phyloP scores from a whole-genome alignment of 2,797 vertebrate species.

The Betta splendens region DNA sequence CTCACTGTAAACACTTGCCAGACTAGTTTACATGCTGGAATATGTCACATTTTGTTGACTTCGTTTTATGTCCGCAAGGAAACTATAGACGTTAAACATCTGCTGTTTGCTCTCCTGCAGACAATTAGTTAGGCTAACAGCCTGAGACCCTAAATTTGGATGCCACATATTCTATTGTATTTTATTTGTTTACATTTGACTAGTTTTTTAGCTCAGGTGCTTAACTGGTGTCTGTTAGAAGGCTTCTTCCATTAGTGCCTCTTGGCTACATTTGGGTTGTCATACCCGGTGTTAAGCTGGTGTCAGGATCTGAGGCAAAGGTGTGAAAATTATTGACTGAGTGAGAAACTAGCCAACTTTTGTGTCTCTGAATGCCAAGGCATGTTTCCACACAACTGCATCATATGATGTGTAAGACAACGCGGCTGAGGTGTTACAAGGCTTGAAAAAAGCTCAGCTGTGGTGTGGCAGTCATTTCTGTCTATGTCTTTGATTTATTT shows the following conservation, averaged over 20 bases:
- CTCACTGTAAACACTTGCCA: background rate
- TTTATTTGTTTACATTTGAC: constrained; percentile 34
- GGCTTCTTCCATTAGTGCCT: constrained; percentile 63
- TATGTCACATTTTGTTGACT: constrained; percentile 23
- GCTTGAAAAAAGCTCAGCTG: constrained; percentile 8
- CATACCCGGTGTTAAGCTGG: constrained; percentile 52
- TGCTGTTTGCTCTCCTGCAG: constrained; percentile 29
- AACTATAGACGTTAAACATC: constrained; percentile 18
- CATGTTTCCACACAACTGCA: constrained; percentile 28
- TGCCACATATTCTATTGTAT: constrained; percentile 26
- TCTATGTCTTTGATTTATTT: background rate
- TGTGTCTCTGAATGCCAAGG: constrained; percentile 42
- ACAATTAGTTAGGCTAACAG: constrained; percentile 16
- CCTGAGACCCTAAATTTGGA: constrained; percentile 2
- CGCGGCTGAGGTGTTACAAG: background rate
- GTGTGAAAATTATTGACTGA: constrained; percentile 70
- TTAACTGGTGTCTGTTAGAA: constrained; percentile 45
- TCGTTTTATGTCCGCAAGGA: constrained; percentile 8
- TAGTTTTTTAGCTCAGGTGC: constrained; percentile 35
- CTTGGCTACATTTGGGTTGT: constrained; percentile 54
- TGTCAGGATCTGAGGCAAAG: constrained; percentile 67
- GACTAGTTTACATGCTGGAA: background rate
- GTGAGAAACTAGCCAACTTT: constrained; percentile 66
- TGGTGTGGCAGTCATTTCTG: constrained; percentile 14
- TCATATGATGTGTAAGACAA: constrained; percentile 17